These are phyloP conservation scores for Neosalanx taihuensis DNA, from an alignment of 2,797 vertebrate species.

Conservation along the genomic window DNA sequence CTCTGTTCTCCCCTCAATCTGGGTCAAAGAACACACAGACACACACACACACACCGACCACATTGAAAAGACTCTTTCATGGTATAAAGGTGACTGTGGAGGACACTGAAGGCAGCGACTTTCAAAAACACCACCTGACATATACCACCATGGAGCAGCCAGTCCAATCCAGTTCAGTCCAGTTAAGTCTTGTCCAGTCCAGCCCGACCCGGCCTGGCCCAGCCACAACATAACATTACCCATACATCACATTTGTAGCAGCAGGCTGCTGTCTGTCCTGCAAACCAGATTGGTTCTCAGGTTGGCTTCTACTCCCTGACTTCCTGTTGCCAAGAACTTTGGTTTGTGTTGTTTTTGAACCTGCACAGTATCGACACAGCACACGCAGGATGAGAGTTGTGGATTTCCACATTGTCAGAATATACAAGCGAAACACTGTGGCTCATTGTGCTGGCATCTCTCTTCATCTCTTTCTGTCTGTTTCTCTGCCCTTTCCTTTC, in stretches of 20 bases:
- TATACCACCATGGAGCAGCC: conserved; percentile 8
- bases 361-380: conserved; percentile 8
- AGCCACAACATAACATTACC: too few species aligned
- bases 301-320: too few species aligned
- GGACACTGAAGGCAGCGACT: conserved; percentile 49
- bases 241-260: too few species aligned
- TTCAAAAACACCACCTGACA: conserved; percentile 49
- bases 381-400: conserved; percentile 46
- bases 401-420: conserved; percentile 58
- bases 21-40: conserved; percentile 62
- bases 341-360: too few species aligned
- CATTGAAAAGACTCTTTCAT: conserved; percentile 56
- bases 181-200: too few species aligned
- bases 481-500: not conserved
- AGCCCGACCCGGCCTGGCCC: too few species aligned
- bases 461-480: not conserved
- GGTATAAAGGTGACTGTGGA: conserved; percentile 52
- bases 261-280: not conserved
- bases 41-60: conserved; percentile 10
- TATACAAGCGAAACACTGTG: conserved; percentile 45
- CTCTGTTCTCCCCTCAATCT: conserved; percentile 66
- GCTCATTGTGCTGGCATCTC: not conserved
- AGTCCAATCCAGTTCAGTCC: too few species aligned
- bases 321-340: too few species aligned
- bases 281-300: too few species aligned